Conservation (phyloP, 2,113 vertebrate species). For the Microcebus jonahi region DNA sequence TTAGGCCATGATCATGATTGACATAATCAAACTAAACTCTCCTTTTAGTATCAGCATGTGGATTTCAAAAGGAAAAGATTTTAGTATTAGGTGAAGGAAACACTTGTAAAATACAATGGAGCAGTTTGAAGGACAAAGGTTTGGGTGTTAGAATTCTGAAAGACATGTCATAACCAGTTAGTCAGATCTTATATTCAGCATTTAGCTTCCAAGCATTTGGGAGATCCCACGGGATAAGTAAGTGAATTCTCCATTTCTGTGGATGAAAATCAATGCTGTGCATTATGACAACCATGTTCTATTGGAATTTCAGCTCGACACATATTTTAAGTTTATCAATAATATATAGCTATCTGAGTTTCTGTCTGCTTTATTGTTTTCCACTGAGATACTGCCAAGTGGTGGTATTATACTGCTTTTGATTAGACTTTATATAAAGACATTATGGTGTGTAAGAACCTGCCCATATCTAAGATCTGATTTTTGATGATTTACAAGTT, state of each 20-base stretch:
- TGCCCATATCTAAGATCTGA: conserved; percentile 47
- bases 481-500: conserved; percentile 56
- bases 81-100: background rate
- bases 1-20: conserved; percentile 72
- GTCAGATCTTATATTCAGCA: conserved; percentile 43
- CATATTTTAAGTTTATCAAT: conserved; percentile 67
- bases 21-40: conserved; percentile 64
- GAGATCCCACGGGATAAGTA: background rate
- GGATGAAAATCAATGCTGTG: conserved; percentile 69
- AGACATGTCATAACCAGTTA: conserved; percentile 19
- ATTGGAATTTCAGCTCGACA: conserved; percentile 63
- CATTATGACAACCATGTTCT: conserved; percentile 42
- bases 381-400: conserved; percentile 68
- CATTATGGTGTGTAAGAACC: conserved; percentile 31
- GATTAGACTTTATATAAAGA: conserved; percentile 53
- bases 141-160: conserved; percentile 26
- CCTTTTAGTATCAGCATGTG: conserved; percentile 57
- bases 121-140: conserved; percentile 20
- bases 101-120: conserved; percentile 51
- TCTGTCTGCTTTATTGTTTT: conserved; percentile 71
- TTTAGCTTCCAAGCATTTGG: conserved; percentile 64
- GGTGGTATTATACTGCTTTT: conserved; percentile 66
- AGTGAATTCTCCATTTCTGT: conserved; percentile 72
- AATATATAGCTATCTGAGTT: conserved; percentile 62
- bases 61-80: conserved; percentile 53